Base-by-base conservation (phyloP, 2,888 invertebrate species). In the Eutolmus rufibarbis region DNA sequence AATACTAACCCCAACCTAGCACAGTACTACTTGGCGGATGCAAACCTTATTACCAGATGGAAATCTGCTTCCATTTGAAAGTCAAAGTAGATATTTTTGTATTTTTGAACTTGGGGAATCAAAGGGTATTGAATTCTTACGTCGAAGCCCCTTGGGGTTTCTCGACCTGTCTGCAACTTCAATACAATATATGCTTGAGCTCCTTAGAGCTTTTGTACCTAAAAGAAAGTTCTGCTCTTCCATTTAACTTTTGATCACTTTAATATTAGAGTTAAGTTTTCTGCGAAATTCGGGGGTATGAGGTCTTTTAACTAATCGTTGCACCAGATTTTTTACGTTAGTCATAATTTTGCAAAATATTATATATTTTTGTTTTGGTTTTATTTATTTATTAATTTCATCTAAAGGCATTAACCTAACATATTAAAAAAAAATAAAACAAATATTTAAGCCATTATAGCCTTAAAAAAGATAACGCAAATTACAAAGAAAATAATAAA, bases 11-110 rank as follows among this genome's bases (percentile, higher is more conserved):
- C 31, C 19, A n/a, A 31, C 19, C 19, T 1, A 23, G 23, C 31
- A 31, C n/a, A 51, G 46, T 31, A 46, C 51, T 79, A 46, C 28
- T 19, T 4, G 31, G 31, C 23, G 23, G 51, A 51, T 46, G 51
- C 51, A 51, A 28, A 79, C 28, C 51, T 79, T 79, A 79, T 51
- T 51, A 79, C 51, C 79, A 51, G 79, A 5, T 79, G 51, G 51
- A 79, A 79, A 79, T 79, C 79, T 51, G 79, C 79, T 79, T 40
- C 51, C 16, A 51, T 51, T 79, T 79, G 79, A 79, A 79, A 79
- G 79, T 79, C 79, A 79, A 79, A 79, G 31, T 79, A 79, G 79
- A 51, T 23, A 79, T 28, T 51, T 46, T 31, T 79, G 79, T 23
- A 79, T 28, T 51, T 46, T 31, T 79, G 79, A 79, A 79, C 14